Evolutionary conservation across 2,113 vertebrate genomes (phyloP), one percentile per base, ranked within the genome.

Genomic region (Nycticebus coucang): DNA sequence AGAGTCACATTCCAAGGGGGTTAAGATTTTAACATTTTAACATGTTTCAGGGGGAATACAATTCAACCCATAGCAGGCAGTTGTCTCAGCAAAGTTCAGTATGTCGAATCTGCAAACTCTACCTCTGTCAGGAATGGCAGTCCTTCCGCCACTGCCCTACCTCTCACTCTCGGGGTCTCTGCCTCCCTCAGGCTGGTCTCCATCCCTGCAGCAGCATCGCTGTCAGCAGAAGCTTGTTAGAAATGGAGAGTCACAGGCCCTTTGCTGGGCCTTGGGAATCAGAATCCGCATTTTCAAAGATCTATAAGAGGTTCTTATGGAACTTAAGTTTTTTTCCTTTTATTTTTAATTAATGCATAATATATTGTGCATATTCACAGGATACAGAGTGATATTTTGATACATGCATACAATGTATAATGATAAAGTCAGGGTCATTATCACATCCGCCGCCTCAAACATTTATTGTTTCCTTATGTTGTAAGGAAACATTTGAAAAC

Each of bases 221-320:
- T n/a, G 37, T 78, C 35, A 78, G 45, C 19, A 81, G 81, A 77
- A 85, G 21, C 3, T 69, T 66, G 33, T 30, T 24, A 68, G 72
- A 77, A 85, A 89, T 53, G 84, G 13, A 81, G 24, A 75, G 4
- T 59, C 28, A n/a, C 35, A 64, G 33, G 17, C 11, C 2, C 89
- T 19, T 78, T 33, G 4, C 66, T 2, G 33, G 55, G 68, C 2
- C n/a, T 96, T 21, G 66, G 71, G 37, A 68, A n/a, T 62, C 26
- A 33, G 4, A 89, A 96, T 79, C 57, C 92, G n/a, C 30, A 89
- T 83, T 74, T 64, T 53, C 60, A 94, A 91, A 71, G 68, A 53
- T 72, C 19, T 74, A 30, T 14, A 59, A 30, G 59, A 81, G 33
- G 24, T 66, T 84, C 45, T 37, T 19, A 22, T 9, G 28, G 33